phyloP scores from a whole-genome alignment of 1,140 invertebrate genomes.

The Drosophila triauraria region DNA sequence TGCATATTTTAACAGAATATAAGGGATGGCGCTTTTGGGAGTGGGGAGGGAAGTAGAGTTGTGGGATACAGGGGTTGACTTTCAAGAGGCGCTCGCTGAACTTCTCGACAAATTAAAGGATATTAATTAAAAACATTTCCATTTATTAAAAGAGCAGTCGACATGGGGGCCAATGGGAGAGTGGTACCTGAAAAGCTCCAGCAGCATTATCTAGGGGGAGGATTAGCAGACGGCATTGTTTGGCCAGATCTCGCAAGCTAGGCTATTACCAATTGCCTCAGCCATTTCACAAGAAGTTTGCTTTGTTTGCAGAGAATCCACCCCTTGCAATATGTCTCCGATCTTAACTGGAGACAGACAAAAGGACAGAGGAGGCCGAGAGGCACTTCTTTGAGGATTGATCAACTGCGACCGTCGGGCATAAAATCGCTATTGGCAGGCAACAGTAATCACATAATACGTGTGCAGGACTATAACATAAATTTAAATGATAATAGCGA shows the following conservation, averaged over 20 bases:
- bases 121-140: conserved; percentile 81
- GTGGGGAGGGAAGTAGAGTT: not conserved
- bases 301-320: not conserved
- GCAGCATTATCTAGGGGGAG: not conserved
- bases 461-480: conserved; percentile 67
- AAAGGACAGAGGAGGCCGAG: conserved; percentile 7
- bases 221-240: not conserved
- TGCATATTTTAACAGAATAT: conserved; percentile 33
- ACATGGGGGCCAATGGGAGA: too few species aligned
- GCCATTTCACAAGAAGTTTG: not conserved
- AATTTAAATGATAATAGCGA: conserved; percentile 80
- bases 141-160: conserved; percentile 75
- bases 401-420: conserved; percentile 29
- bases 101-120: conserved; percentile 78
- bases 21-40: conserved; percentile 11
- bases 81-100: conserved; percentile 31
- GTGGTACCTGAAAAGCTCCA: conserved; percentile 3
- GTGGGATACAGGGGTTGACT: conserved; percentile 25
- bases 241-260: conserved; percentile 3
- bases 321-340: conserved; percentile 39
- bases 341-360: conserved; percentile 23
- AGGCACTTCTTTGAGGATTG: conserved; percentile 14
- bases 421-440: not conserved
- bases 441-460: conserved; percentile 38
- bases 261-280: conserved; percentile 3